Evolutionary conservation across 2,113 vertebrate species (phyloP).

Genomic region (Talpa occidentalis): DNA sequence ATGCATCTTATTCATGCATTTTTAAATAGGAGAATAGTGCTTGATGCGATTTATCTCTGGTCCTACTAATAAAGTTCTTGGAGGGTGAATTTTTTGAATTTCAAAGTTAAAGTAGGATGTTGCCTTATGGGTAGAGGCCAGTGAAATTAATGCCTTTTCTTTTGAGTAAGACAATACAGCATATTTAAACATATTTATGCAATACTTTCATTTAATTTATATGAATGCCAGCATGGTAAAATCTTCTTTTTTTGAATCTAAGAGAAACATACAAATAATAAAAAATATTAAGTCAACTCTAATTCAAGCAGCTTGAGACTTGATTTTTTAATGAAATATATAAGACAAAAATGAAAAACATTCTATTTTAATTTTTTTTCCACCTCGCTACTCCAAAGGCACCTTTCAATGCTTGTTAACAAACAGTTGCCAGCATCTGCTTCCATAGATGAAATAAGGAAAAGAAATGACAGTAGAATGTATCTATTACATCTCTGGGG

Average conservation of each 20-base stretch:
- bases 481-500: slow-evolving; percentile 11
- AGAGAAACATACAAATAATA: neutral
- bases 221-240: neutral
- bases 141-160: neutral
- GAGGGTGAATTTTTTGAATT: neutral
- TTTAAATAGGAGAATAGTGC: neutral
- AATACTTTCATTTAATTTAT: neutral
- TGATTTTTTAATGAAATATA: neutral
- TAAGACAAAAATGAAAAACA: neutral
- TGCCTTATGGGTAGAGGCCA: neutral
- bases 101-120: neutral
- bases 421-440: slow-evolving; percentile 51
- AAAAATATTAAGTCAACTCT: neutral
- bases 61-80: neutral
- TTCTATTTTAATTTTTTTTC: neutral
- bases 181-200: neutral
- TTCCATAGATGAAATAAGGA: slow-evolving; percentile 18
- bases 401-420: neutral
- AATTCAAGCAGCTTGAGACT: neutral
- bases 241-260: neutral
- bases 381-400: neutral
- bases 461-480: neutral
- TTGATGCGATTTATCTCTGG: neutral
- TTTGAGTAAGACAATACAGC: neutral
- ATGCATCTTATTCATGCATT: neutral